Evolutionary conservation across 2,888 invertebrate genomes (phyloP), one percentile per base, ranked within the genome.

Genomic region (Tinea pellionella): DNA sequence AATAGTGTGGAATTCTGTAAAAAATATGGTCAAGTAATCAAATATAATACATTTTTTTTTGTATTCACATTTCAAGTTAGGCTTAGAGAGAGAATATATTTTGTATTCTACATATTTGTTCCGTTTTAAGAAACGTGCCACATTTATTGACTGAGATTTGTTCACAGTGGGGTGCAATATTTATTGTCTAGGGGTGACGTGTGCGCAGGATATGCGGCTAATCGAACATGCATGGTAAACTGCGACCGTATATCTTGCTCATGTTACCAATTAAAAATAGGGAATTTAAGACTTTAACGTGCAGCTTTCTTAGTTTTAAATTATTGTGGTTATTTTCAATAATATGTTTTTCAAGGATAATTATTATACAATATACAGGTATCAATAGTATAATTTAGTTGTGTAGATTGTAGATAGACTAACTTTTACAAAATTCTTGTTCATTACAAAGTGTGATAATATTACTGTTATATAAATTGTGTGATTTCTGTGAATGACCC

Each of bases 141-240:
- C 57, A 32, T 57, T 32, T 32, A 32, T 57, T 57, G 30, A 57
- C 57, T 32, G 32, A 29, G 77, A 77, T 78, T 79, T 78, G 75
- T 78, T 69, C 69, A 69, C 71, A 67, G 73, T 74, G 73, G 78
- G 78, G 82, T 76, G 74, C 69, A 65, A 73, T 75, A 73, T 80
- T 80, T 80, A 80, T 80, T 82, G 74, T 75, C 72, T 70, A 69
- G 71, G 72, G 61, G 61, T 57, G 73, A 71, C 75, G 77, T 73
- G 75, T 69, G 71, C 69, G 73, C 79, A 78, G 80, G 80, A 80
- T 79, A 73, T 78, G 69, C 77, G 77, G 72, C 73, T 71, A 77
- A 78, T 78, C 73, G 69, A 67, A 59, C 43, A 59, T 47, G 37
- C 24, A 59, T 29, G 43, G 47, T 29, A 47, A 42, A 47, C 59